Evolutionary conservation across 2,888 invertebrate species (phyloP).

Genomic region (Macrostomum cliftonense): DNA sequence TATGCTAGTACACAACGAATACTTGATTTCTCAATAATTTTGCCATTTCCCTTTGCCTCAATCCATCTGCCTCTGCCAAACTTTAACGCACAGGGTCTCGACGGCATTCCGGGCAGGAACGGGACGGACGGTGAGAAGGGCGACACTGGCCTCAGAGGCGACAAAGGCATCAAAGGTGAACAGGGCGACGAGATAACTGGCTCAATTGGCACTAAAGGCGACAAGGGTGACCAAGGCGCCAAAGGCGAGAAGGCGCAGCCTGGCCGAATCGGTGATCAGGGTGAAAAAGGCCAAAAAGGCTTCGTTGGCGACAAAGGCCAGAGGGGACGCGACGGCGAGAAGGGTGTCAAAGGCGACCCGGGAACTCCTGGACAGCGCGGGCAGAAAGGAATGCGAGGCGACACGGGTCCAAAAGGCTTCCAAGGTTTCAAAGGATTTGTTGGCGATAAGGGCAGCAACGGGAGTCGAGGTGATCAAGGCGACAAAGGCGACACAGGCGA

Average conservation of each 20-base stretch:
- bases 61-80: too few species aligned
- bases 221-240: conserved; percentile 1
- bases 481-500: too few species aligned
- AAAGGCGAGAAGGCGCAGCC: background rate
- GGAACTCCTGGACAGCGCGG: conserved; percentile 9
- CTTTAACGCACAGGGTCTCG: background rate
- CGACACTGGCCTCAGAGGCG: background rate
- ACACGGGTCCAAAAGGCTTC: conserved; percentile 1
- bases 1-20: too few species aligned
- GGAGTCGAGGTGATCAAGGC: too few species aligned
- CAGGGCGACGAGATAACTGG: background rate
- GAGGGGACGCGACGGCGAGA: background rate
- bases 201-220: background rate
- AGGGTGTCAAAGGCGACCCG: background rate
- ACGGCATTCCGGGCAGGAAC: background rate
- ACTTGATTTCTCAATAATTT: background rate
- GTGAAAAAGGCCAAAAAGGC: background rate
- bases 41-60: too few species aligned
- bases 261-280: background rate
- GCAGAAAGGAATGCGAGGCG: conserved; percentile 10
- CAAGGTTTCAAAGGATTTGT: conserved; percentile 2
- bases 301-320: conserved; percentile 7
- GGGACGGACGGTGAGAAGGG: background rate
- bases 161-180: background rate
- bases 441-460: background rate